Evolutionary conservation across 92 coral and sea anemone species (phyloP), one percentile per base, ranked within the genome.

Genomic region (Zoanthus gigantus): DNA sequence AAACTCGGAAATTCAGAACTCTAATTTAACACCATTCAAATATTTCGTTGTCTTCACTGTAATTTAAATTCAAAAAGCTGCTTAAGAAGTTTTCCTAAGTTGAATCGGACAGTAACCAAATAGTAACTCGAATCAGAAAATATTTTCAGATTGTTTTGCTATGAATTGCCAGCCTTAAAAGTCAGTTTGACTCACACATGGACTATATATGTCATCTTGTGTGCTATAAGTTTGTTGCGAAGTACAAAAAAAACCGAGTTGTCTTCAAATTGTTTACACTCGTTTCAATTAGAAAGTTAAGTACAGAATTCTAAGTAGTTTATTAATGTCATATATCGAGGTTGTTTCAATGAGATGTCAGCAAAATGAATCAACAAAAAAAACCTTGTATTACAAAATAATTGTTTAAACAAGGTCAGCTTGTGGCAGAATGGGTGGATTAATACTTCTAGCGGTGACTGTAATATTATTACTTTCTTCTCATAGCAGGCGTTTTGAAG

Each of bases 341-440:
- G 34, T 69, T 31, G 7, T 69, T 69, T 69, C 46, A 30, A 29
- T 32, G 74, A 69, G 74, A 69, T 32, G 74, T 14, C 74, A 14
- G 16, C 15, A 46, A 69, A 69, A 69, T 69, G 46, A 30, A 69
- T 31, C 46, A 69, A 69, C 74, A 69, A 34, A 50, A 76, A 23
- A 2, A 23, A 28, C 42, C 61, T 32, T 53, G 31, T 54, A 54
- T 53, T 54, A 46, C 82, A 54, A 77, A 77, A 53, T 54, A 77
- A 77, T 77, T 77, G 82, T 54, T 77, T 77, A 54, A 66, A 66
- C 74, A 81, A 81, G 61, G 74, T 81, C 63, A 45, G 5, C 53
- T 67, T 45, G 58, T 37, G 61, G 44, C 72, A 60, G 18, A 79
- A 79, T 34, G 32, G 46, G 58, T 34, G 42, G 50, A 47, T 66